phyloP scores from a whole-genome alignment of 2,888 invertebrate genomes.

The Atrina japonica region DNA sequence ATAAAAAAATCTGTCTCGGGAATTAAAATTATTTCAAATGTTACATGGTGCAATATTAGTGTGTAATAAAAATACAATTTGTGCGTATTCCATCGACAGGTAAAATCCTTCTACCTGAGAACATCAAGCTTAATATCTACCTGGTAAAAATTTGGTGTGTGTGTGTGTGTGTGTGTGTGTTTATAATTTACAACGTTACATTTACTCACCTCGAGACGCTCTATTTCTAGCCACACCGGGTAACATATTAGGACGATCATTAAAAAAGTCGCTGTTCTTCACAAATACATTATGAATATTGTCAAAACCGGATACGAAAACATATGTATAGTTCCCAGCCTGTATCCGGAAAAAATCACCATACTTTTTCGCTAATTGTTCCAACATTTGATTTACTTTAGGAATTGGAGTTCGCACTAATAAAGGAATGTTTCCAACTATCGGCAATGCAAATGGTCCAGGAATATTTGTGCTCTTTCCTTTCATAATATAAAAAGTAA shows the following conservation, averaged over 20 bases:
- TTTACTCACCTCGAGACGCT: too few relatives aligned
- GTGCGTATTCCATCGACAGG: too few relatives aligned
- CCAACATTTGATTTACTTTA: slow-evolving; percentile 26
- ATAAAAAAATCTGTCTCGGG: too few relatives aligned
- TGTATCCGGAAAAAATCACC: slow-evolving; percentile 49
- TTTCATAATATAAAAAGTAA: not conserved
- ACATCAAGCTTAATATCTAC: too few relatives aligned
- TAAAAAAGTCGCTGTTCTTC: slow-evolving; percentile 35
- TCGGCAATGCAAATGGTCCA: slow-evolving; percentile 9
- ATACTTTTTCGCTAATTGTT: slow-evolving; percentile 35
- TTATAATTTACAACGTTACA: too few relatives aligned
- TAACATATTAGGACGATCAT: slow-evolving; percentile 46
- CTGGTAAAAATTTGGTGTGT: too few relatives aligned
- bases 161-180: too few relatives aligned
- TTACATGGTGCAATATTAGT: too few relatives aligned
- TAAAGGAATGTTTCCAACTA: slow-evolving; percentile 4
- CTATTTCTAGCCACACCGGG: not conserved
- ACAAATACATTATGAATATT: slow-evolving; percentile 47
- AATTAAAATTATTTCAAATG: too few relatives aligned
- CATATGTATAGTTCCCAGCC: slow-evolving; percentile 41
- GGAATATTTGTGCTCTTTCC: not conserved
- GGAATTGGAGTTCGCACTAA: not conserved
- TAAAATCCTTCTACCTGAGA: too few relatives aligned
- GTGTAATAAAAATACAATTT: too few relatives aligned
- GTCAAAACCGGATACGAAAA: slow-evolving; percentile 47